Base-by-base conservation (phyloP, 2,113 vertebrate species). In the Pagrus major region DNA sequence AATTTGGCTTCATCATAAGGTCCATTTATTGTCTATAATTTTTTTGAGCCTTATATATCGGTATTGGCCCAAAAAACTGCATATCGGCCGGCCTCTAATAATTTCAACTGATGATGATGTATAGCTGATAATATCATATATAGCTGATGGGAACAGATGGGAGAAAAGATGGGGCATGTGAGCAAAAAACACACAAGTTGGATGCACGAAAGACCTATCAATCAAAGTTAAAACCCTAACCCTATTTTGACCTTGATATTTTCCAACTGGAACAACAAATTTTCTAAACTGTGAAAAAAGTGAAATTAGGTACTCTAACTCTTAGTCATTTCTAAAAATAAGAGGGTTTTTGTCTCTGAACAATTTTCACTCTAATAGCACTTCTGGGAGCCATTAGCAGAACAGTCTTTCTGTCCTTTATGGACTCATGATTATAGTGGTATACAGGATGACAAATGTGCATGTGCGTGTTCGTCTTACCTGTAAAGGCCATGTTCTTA, bases 401-500 rank as follows among this genome's bases (percentile, higher is more conserved):
- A 16, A 55, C 60, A 3, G 5, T 16, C 5, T 27, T 21, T 37
- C 11, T n/a, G 7, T 64, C 15, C 9, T 46, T 58, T 31, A 37
- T 5, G 18, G 42, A 9, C 23, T 77, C 23, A 54, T 46, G 37
- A 23, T 44, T 23, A 31, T 3, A 18, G 16, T 37, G 11, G 14
- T 21, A 63, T 7, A 25, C 9, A 49, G 29, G 23, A 23, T 4
- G 12, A 31, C 14, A n/a, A 31, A 42, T n/a, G 41, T 47, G 39
- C 5, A 5, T 37, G 35, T 47, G 27, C 1, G 6, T 20, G 18
- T 33, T 1, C 0, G 37, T 61, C 64, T 90, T 93, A 99, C 98
- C 97, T 94, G 98, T 92, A 10, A 99, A 99, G 18, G 98, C 95
- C 97, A 99, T 97, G 94, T 98, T 99, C 94, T 99, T 99, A 42